Conservation (phyloP, 2,113 vertebrate species). For the Zapus hudsonius region DNA sequence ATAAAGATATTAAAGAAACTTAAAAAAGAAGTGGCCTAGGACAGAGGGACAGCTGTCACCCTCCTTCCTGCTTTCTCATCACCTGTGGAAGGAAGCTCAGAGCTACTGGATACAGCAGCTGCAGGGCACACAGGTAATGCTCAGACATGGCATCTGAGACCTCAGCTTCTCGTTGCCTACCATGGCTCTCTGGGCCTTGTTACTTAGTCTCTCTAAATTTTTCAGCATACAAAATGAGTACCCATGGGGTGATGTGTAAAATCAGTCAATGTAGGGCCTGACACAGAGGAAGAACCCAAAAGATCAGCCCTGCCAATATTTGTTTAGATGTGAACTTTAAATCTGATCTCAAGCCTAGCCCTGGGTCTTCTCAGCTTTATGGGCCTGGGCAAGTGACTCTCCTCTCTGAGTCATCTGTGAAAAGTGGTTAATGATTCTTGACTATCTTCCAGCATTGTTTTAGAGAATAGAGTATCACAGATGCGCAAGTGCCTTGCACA, state of each 20-base stretch:
- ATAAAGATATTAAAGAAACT: no score
- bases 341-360: not conserved
- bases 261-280: not conserved
- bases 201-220: not conserved
- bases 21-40: not conserved
- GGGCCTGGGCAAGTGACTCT: not conserved
- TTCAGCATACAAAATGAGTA: not conserved
- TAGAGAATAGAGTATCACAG: not conserved
- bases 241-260: not conserved
- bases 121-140: rapidly evolving
- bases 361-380: not conserved
- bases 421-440: not conserved
- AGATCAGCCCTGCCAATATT: not conserved
- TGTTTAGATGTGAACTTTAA: not conserved
- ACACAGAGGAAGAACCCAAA: not conserved
- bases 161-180: not conserved
- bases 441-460: not conserved
- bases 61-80: not conserved
- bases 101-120: not conserved
- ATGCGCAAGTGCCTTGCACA: not conserved
- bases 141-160: not conserved
- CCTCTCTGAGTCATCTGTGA: not conserved
- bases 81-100: no score
- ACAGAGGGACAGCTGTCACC: not conserved
- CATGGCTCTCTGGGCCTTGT: not conserved